Base-by-base conservation (phyloP, 2,888 invertebrate species). In the Andrena marginata region DNA sequence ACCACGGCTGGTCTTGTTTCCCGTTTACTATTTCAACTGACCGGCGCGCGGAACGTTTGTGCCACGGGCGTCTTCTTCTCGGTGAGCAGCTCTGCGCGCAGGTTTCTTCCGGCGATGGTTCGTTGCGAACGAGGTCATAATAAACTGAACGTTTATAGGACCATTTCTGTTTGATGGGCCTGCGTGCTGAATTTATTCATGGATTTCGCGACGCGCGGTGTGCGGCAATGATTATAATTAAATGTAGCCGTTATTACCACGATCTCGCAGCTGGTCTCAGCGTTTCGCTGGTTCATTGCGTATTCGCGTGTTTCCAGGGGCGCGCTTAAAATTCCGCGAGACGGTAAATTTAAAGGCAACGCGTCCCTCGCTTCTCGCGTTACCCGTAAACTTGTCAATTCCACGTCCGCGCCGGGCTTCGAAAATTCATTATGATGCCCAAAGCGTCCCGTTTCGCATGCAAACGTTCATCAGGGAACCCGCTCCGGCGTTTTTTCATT, bases 401-500 rank as follows among this genome's bases (percentile, higher is more conserved):
- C 31, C 33, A 56, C 26, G 31, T 10, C 56, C 42, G 49, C 6
- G 48, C 7, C 8, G 33, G 16, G 42, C 42, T 16, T n/a, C 13
- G 13, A 59, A 59, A 59, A 63, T 68, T 59, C 13, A 64, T 69
- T 69, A n/a, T 13, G 10, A 60, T 64, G 56, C 68, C 20, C 8
- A 8, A 10, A 33, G 4, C 48, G 54, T 60, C 6, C 31, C 16
- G 35, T 10, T 20, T 51, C 48, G 26, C 42, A 33, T 1, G 10
- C n/a, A 8, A 2, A 16, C n/a, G 3, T 20, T 13, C 23, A 42
- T 16, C 54, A n/a, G 29, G 51, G 20, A 35, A 31, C 4, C 29
- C 20, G 20, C 13, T 1, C 1, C 6, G 16, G 16, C 6, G 13
- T 10, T 49, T 49, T 42, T 59, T 10, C n/a, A 20, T 10, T 10